Evolutionary conservation across 2,797 vertebrate species (phyloP).

Genomic region (Bovichtus variegatus): DNA sequence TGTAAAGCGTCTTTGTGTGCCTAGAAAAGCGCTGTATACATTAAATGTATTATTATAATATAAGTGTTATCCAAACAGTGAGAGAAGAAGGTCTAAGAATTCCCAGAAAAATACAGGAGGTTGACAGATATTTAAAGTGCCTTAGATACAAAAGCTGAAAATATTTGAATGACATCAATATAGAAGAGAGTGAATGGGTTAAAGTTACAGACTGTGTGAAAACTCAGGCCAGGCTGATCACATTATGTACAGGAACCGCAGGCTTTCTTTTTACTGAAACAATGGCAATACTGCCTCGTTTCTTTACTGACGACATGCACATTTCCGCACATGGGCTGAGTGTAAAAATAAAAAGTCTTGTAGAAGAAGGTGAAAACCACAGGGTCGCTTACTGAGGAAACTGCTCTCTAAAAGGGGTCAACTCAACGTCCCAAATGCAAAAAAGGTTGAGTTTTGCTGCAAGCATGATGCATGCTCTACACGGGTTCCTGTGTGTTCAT

Average conservation of each 20-base stretch:
- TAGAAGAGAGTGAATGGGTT: background rate
- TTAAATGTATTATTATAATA: too few species aligned
- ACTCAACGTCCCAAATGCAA: background rate
- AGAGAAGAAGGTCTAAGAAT: background rate
- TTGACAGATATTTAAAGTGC: background rate
- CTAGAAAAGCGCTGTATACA: too few species aligned
- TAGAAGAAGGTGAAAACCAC: slow-evolving; percentile 12
- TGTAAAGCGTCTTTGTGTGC: too few species aligned
- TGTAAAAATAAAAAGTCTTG: accelerated
- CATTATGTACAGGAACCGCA: background rate
- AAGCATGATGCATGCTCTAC: slow-evolving; percentile 14
- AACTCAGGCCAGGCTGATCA: background rate
- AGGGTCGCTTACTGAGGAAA: background rate
- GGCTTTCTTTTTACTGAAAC: background rate
- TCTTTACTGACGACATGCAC: slow-evolving; percentile 10
- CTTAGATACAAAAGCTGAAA: background rate
- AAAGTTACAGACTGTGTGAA: background rate
- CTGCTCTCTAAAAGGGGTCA: background rate
- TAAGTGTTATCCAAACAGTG: background rate
- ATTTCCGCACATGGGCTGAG: background rate
- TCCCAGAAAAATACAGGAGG: too few species aligned
- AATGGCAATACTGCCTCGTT: background rate
- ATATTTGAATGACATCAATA: background rate
- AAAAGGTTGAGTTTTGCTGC: background rate
- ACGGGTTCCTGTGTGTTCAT: slow-evolving; percentile 1